Conservation (phyloP, 2,797 vertebrate species). For the Falco berigora region DNA sequence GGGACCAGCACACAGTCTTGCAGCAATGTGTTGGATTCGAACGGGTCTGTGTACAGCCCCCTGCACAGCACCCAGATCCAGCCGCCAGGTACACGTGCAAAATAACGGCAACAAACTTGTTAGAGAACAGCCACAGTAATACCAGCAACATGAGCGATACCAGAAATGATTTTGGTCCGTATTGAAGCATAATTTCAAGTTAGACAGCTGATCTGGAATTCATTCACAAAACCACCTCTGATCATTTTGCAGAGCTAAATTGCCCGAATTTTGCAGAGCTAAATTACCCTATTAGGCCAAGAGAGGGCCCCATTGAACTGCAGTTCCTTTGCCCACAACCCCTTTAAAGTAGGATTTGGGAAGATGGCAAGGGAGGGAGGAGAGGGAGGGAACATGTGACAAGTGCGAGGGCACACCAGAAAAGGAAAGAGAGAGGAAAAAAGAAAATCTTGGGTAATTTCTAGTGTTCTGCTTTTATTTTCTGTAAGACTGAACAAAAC, state of each 20-base stretch:
- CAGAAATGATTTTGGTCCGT: neutral
- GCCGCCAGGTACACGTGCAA: too few species aligned
- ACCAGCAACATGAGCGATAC: neutral
- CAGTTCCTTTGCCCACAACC: neutral
- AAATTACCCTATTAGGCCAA: neutral
- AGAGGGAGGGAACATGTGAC: neutral
- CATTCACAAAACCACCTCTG: slow-evolving; percentile 16
- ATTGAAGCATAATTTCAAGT: neutral
- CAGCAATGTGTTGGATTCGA: too few species aligned
- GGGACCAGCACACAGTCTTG: too few species aligned
- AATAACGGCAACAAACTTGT: too few species aligned
- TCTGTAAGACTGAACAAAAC: neutral
- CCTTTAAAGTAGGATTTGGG: neutral
- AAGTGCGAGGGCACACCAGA: neutral
- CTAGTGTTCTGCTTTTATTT: neutral
- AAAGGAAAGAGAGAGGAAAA: neutral
- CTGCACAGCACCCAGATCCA: too few species aligned
- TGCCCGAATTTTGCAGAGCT: neutral
- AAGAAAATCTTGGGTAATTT: neutral
- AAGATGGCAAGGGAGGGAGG: neutral
- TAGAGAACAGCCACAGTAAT: neutral
- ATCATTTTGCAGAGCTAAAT: neutral
- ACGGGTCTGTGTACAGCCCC: too few species aligned
- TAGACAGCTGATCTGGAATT: neutral
- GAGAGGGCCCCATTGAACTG: slow-evolving; percentile 57